Base-by-base conservation (phyloP, 2,888 invertebrate genomes). In the Leptinotarsa juncta region DNA sequence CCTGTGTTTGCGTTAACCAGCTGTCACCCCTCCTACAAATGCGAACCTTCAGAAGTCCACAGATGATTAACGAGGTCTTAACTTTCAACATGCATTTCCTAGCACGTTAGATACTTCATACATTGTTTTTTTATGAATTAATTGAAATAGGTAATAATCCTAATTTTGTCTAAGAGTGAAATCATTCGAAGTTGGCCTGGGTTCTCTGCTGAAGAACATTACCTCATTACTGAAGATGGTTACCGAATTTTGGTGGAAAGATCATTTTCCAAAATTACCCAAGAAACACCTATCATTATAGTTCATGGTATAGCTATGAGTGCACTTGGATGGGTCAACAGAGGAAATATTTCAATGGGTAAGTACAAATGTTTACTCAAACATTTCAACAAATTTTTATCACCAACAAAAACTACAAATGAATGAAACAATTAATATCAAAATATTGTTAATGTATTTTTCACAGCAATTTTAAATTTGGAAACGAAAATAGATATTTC, bases 161-260 rank as follows among this genome's bases (percentile, higher is more conserved):
- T 57, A 14, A 23, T 57, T 57, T 23, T 57, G 14, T 15, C 14
- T 20, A 77, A 77, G 77, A 78, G 73, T 32, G 74, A 78, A 77
- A 76, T 78, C n/a, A 77, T 78, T 20, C 62, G 55, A 68, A 72
- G 72, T 48, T 78, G 79, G 78, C 73, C 73, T 4, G 76, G 75
- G 49, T 77, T 77, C 57, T 71, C 70, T 0, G 78, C 77, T 23
- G 79, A 79, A 69, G 79, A 79, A 68, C 71, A 78, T 70, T 76
- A 78, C 50, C 23, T 79, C 23, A 73, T 71, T 12, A 78, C 79
- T 14, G 76, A 79, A 71, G 79, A 79, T 75, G 79, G 79, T 5
- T 79, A 79, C n/a, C 70, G n/a, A 23, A 20, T 79, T 32, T 57
- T 79, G 57, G 53, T 79, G 16, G 77, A 77, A 53, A 74, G 78